These are phyloP conservation scores for Coregonus sp. DNA, from an alignment of 2,797 vertebrate species.

Conservation along the genomic window DNA sequence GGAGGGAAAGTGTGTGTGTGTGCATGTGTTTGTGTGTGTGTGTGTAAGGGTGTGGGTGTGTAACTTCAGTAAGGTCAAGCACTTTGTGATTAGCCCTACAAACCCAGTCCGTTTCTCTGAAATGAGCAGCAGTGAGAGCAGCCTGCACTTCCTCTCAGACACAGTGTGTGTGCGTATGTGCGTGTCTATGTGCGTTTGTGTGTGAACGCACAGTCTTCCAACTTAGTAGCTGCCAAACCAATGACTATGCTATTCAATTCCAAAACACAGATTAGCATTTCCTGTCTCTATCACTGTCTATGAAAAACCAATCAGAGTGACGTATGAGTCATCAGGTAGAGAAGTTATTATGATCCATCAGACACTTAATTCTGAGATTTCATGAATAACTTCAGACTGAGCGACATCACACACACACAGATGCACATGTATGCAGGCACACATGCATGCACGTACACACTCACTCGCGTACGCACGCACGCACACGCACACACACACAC, in stretches of 20 bases:
- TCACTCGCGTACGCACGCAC: background rate
- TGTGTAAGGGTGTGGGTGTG: background rate
- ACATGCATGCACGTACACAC: too few relatives aligned
- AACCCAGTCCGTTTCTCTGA: background rate
- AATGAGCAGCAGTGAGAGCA: constrained; percentile 8
- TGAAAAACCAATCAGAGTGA: background rate
- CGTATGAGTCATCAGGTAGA: background rate
- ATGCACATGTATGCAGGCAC: too few relatives aligned
- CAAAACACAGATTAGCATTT: background rate
- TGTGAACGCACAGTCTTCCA: background rate
- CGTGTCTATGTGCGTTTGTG: background rate
- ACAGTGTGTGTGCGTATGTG: background rate
- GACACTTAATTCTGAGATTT: background rate
- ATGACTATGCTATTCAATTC: background rate
- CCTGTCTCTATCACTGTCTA: background rate
- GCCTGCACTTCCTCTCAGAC: background rate
- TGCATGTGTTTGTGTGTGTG: background rate
- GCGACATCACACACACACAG: background rate
- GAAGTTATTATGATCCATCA: background rate
- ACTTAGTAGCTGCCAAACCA: background rate
- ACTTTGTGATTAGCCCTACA: background rate
- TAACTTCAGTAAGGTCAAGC: constrained; percentile 11
- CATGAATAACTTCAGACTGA: background rate
- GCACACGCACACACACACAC: background rate
- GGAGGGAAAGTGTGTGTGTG: too few relatives aligned